Percentiles rank a stretch among this genome's conserved stretches.
Conservation (phyloP, 2,888 invertebrate species). For the Lasioglossum zephyrum region DNA sequence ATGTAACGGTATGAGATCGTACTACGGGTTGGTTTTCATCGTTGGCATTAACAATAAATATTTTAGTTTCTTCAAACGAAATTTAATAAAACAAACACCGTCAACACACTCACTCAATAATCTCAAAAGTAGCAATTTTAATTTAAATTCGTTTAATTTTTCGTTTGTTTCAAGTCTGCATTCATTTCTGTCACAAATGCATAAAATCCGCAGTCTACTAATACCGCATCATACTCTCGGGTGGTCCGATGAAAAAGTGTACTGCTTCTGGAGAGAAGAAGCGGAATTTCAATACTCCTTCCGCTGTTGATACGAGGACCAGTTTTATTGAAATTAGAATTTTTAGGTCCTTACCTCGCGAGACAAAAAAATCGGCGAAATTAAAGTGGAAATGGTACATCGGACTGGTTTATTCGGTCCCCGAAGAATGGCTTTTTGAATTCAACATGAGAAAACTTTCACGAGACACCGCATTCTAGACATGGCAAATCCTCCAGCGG, state of each 20-base stretch:
- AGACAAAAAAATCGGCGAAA: conserved; percentile 5
- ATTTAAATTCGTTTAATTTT: not conserved
- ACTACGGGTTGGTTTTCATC: not conserved
- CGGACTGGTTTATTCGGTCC: conserved; percentile 26
- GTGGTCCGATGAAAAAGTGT: not conserved
- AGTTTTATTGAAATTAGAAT: not conserved
- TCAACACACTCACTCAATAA: not conserved
- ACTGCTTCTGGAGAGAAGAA: not conserved
- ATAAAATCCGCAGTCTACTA: not conserved
- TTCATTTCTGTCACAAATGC: not conserved
- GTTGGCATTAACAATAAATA: not conserved
- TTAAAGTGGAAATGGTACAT: conserved; percentile 32
- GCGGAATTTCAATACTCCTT: not conserved
- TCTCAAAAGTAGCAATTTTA: no score
- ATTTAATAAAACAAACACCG: not conserved
- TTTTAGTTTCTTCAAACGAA: not conserved
- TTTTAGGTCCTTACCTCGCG: not conserved
- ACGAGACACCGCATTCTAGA: conserved; percentile 42
- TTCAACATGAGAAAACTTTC: conserved; percentile 58
- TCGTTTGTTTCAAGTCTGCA: not conserved
- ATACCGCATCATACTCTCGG: not conserved
- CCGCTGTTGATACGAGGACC: not conserved
- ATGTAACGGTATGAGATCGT: not conserved
- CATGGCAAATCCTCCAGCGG: conserved; percentile 62
- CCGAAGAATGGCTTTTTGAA: conserved; percentile 51